phyloP scores from a whole-genome alignment of 2,113 vertebrate species.

The Pseudopodoces humilis region DNA sequence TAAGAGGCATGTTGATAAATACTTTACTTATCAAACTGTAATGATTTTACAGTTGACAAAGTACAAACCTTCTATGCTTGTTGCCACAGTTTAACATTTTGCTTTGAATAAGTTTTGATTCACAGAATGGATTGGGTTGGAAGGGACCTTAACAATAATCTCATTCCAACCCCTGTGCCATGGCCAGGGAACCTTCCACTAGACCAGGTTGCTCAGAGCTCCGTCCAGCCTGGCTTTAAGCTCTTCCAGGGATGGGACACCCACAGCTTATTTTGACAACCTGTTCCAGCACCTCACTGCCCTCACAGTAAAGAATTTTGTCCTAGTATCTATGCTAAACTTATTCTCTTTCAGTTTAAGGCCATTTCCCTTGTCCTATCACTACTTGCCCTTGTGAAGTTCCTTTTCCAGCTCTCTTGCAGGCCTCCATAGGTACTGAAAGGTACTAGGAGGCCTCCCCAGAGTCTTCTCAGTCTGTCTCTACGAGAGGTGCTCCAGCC shows the following conservation, averaged over 20 bases:
- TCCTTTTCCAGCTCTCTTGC: background rate
- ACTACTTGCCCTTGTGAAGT: background rate
- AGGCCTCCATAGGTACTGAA: background rate
- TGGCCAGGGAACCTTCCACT: background rate
- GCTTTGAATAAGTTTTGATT: background rate
- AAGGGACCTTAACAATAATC: background rate
- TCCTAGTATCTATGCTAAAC: background rate
- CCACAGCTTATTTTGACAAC: background rate
- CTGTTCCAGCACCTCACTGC: background rate
- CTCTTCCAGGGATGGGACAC: background rate
- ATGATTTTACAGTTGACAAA: background rate
- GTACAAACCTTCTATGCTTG: accelerated
- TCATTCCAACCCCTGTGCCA: accelerated
- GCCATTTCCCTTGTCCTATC: background rate
- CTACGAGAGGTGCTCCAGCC: background rate
- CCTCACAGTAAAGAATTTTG: background rate
- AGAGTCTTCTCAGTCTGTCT: background rate
- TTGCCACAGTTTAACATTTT: background rate
- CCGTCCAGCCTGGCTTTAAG: background rate
- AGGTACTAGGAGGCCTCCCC: background rate
- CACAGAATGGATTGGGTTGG: background rate
- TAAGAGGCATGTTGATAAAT: background rate
- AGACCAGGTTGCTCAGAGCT: background rate
- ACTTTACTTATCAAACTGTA: background rate
- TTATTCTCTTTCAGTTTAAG: background rate